Percentiles rank a stretch among this genome's conserved stretches.
phyloP scores from a whole-genome alignment of 92 coral and sea anemone species.

The Montipora capitata region DNA sequence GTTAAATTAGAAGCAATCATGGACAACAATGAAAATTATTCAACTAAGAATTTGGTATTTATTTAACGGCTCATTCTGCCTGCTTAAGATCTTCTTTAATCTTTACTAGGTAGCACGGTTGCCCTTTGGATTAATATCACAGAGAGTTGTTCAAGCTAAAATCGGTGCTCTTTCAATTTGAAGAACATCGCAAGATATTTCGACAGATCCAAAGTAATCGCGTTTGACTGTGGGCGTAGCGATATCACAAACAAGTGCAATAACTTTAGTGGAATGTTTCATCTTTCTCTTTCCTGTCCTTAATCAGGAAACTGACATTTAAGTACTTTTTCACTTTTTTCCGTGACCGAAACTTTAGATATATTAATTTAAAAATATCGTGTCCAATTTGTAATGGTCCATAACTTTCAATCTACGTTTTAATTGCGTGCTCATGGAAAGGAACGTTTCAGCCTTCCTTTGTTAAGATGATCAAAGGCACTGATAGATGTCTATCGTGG shows the following conservation, averaged over 20 bases:
- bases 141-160: too few relatives aligned
- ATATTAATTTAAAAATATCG: neutral
- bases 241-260: too few relatives aligned
- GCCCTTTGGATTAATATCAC: neutral
- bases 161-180: too few relatives aligned
- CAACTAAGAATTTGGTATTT: neutral
- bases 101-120: neutral
- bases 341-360: neutral
- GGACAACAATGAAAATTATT: too few relatives aligned
- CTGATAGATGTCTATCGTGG: neutral
- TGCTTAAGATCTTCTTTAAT: too few relatives aligned
- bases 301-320: neutral
- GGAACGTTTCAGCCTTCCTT: conserved; percentile 7
- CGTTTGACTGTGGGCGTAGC: too few relatives aligned
- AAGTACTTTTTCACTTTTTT: neutral
- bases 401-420: neutral
- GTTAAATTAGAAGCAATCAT: too few relatives aligned
- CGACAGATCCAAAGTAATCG: too few relatives aligned
- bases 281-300: neutral
- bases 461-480: conserved; percentile 20
- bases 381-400: conserved; percentile 2
- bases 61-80: neutral
- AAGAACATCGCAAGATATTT: too few relatives aligned
- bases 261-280: neutral
- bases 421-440: neutral